phyloP scores from a whole-genome alignment of 2,113 vertebrate species.

The Merops nubicus region DNA sequence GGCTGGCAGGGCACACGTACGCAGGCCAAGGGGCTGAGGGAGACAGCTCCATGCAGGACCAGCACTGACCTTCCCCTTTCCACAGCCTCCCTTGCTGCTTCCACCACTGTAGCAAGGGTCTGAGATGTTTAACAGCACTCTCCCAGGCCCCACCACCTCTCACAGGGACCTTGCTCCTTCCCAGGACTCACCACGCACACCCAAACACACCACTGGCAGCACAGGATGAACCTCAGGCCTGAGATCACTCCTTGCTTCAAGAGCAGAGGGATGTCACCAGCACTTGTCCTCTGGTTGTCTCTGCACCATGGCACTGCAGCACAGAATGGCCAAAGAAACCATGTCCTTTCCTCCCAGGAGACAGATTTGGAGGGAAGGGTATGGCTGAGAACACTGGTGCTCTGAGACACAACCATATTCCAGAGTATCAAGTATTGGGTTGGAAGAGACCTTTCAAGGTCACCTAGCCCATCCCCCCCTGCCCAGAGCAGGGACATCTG shows the following conservation, averaged over 20 bases:
- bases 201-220: rapidly evolving
- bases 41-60: not conserved
- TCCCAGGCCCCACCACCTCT: not conserved
- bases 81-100: not conserved
- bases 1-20: not conserved
- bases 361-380: rapidly evolving
- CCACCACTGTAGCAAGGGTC: not conserved
- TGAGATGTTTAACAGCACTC: not conserved
- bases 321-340: not conserved
- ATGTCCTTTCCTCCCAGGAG: not conserved
- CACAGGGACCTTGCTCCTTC: not conserved
- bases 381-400: rapidly evolving
- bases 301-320: not conserved
- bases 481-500: too few relatives aligned
- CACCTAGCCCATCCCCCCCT: too few relatives aligned
- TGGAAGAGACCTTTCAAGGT: too few relatives aligned
- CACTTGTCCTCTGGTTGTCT: not conserved
- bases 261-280: not conserved
- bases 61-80: not conserved
- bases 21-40: not conserved
- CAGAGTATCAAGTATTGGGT: not conserved
- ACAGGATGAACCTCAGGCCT: not conserved
- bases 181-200: rapidly evolving
- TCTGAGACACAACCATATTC: rapidly evolving
- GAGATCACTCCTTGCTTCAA: rapidly evolving